These are phyloP conservation scores for Piscicola geometra DNA, from an alignment of 2,888 invertebrate genomes.

Conservation along the genomic window DNA sequence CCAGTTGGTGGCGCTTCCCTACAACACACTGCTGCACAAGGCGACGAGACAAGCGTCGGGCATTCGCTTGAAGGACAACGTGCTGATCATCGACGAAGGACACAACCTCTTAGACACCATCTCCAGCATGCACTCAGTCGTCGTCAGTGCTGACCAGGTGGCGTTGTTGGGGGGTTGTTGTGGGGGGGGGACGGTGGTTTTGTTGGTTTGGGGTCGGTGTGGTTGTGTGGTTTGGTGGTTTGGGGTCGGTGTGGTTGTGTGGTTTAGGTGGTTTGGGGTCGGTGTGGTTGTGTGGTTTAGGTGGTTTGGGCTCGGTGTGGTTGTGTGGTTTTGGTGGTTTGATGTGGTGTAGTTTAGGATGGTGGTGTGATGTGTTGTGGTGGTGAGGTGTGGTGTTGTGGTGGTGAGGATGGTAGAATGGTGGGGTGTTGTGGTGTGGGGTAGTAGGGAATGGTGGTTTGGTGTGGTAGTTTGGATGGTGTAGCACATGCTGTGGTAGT, in stretches of 20 bases:
- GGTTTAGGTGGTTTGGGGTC: too few relatives aligned
- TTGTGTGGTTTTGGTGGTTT: not conserved
- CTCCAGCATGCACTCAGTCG: slow-evolving; percentile 75
- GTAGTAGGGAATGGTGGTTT: too few relatives aligned
- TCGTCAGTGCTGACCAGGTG: slow-evolving; percentile 65
- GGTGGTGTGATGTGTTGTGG: not conserved
- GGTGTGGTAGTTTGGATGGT: too few relatives aligned
- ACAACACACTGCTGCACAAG: slow-evolving; percentile 73
- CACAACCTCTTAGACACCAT: slow-evolving; percentile 90
- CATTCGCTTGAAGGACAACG: slow-evolving; percentile 65
- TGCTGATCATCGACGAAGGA: slow-evolving; percentile 87
- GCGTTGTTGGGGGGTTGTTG: not conserved
- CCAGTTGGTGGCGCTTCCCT: slow-evolving; percentile 64
- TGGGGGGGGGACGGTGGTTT: not conserved
- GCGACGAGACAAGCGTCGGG: slow-evolving; percentile 71
- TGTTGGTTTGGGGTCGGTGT: too few relatives aligned
- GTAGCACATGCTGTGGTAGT: too few relatives aligned
- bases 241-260: too few relatives aligned
- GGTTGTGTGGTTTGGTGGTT: not conserved
- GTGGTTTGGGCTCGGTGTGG: too few relatives aligned
- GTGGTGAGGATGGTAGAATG: not conserved
- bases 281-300: too few relatives aligned
- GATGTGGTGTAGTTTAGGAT: not conserved
- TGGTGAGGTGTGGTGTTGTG: not conserved
- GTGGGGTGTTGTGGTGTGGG: not conserved